Evolutionary conservation across 2,797 vertebrate genomes (phyloP).

Genomic region (Triplophysa bombifrons): DNA sequence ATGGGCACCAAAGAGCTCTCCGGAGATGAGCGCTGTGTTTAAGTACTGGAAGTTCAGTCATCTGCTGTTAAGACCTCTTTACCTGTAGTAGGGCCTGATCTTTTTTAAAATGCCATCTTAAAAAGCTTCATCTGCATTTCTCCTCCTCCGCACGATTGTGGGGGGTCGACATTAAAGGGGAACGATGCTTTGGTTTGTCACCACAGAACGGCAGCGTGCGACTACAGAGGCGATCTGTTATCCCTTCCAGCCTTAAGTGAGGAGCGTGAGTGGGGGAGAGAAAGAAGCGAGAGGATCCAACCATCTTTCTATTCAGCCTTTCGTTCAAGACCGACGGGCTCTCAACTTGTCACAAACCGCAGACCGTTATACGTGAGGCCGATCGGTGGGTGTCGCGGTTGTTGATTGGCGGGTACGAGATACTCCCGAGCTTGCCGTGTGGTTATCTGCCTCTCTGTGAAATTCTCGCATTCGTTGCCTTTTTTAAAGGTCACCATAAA

Average conservation of each 20-base stretch:
- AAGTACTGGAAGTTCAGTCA: slow-evolving; percentile 73
- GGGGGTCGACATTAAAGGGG: slow-evolving; percentile 55
- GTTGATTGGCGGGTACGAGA: slow-evolving; percentile 24
- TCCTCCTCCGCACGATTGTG: slow-evolving; percentile 64
- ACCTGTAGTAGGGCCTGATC: slow-evolving; percentile 32
- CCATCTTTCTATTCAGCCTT: slow-evolving; percentile 39
- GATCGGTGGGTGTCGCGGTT: neutral
- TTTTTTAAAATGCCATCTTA: slow-evolving; percentile 77
- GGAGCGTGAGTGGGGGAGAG: slow-evolving; percentile 22
- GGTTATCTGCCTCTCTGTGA: slow-evolving; percentile 24
- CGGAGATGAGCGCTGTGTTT: slow-evolving; percentile 73
- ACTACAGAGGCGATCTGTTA: slow-evolving; percentile 56
- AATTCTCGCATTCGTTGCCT: slow-evolving; percentile 45
- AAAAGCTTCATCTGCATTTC: slow-evolving; percentile 68
- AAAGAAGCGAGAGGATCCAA: slow-evolving; percentile 1
- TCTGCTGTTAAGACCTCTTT: slow-evolving; percentile 66
- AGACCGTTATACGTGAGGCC: neutral
- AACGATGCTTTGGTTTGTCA: slow-evolving; percentile 35
- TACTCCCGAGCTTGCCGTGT: slow-evolving; percentile 21
- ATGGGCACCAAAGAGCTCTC: slow-evolving; percentile 75
- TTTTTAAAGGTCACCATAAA: slow-evolving; percentile 68
- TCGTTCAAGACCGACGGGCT: slow-evolving; percentile 44
- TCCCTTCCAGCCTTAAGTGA: slow-evolving; percentile 51
- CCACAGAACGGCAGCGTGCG: slow-evolving; percentile 41
- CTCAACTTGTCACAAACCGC: neutral